phyloP scores from a whole-genome alignment of 2,797 vertebrate species.

The Caiman crocodilus region DNA sequence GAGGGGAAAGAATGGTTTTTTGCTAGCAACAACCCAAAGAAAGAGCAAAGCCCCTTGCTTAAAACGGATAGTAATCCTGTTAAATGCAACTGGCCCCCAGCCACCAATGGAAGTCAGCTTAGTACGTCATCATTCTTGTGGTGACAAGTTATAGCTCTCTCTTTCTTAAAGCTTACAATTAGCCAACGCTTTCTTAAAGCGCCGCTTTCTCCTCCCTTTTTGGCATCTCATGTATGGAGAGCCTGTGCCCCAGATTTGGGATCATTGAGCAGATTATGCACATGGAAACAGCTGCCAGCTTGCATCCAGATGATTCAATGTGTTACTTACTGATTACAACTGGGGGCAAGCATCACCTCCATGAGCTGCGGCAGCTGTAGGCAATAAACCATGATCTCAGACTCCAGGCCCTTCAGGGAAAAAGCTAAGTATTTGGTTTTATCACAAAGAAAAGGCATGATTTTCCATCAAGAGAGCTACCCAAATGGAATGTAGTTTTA shows the following conservation, averaged over 20 bases:
- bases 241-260: background rate
- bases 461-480: background rate
- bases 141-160: background rate
- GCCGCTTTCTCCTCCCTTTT: background rate
- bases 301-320: background rate
- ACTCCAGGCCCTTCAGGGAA: background rate
- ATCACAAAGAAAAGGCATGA: background rate
- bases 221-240: no score
- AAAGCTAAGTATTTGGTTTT: background rate
- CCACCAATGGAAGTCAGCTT: background rate
- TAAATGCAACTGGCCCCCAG: background rate
- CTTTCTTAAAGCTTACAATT: background rate
- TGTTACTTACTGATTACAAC: background rate
- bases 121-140: background rate
- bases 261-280: background rate
- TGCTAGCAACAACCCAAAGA: background rate
- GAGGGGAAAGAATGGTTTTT: background rate
- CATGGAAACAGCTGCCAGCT: background rate
- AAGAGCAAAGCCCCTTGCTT: background rate
- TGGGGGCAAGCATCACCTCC: accelerated
- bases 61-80: background rate
- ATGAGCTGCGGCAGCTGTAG: accelerated
- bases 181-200: background rate
- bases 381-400: background rate
- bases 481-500: accelerated